Evolutionary conservation across 2,797 vertebrate species (phyloP), one percentile per base, ranked within the genome.

Genomic region (Myioborus melanocephalus): DNA sequence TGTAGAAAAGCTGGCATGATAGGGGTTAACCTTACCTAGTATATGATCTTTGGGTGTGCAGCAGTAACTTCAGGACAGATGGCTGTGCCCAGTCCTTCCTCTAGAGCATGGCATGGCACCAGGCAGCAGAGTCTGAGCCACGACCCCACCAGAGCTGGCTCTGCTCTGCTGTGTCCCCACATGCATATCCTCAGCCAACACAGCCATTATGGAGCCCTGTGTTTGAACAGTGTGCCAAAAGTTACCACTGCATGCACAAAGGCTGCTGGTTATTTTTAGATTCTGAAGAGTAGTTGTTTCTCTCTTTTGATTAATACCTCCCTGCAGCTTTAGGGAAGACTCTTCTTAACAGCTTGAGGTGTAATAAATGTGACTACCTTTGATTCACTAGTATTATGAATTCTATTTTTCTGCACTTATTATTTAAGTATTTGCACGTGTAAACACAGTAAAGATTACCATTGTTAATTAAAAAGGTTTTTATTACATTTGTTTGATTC

Each of bases 301-400:
- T 83, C 30, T 56, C 12, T 87, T 77, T 57, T 52, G 37, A 34
- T 75, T 34, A 66, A 44, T 30, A 50, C 22, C 41, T 86, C 64
- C 34, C 70, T 75, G 73, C 47, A 90, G 56, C 57, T 84, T 66
- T 72, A 87, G 39, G 23, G 43, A 85, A 88, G 66, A 52, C 24
- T 56, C 75, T 78, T 80, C 73, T 69, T 73, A 77, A 76, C 19
- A 47, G 47, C 64, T 60, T 53, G 22, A 82, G 34, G 32, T 63
- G 46, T 82, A 95, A 78, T 53, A 92, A 81, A 84, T 6, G 46
- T 89, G 57, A 97, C 92, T 93, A 73, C 68, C 49, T 91, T 78
- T 61, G 47, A 91, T 83, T 93, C 64, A 55, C 69, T 66, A 59
- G 8, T 41, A 47, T 50, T 26, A 84, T 35, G 15, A 50, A 66